Evolutionary conservation across 2,888 invertebrate species (phyloP), one percentile per base, ranked within the genome.

Genomic region (Drosophila anomelani): DNA sequence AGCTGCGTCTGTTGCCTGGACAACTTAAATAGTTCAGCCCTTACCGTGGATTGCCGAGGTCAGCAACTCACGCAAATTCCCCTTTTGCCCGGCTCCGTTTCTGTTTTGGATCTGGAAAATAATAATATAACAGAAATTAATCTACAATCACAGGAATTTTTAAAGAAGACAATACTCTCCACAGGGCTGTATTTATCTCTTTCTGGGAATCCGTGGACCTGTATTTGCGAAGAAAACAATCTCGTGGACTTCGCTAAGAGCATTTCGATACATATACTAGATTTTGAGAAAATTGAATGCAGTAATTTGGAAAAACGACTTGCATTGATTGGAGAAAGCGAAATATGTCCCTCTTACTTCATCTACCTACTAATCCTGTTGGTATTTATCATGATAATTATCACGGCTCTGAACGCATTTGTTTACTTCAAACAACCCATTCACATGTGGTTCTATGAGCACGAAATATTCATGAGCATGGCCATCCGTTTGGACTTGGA

Each of bases 371-470:
- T 61, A 13, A 8, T 57, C 1, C 17, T 69, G 0, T n/a, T 23
- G 9, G 7, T 58, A 1, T 20, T 54, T 0, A 20, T 34, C n/a
- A 8, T 62, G 2, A 5, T 17, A 9, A 1, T 56, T 15, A 17
- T 38, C 9, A 6, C 51, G 9, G 10, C 23, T 0, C 10, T 46
- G 9, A 62, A 62, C 32, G 29, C 51, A 4, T 32, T 58, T 23
- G 12, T 66, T 1, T 66, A 49, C 32, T 59, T 51, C 4, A 49
- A 34, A 23, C 54, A 58, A 13, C 54, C 58, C 2, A 49, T 76
- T n/a, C 15, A 44, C 5, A 59, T 76, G 20, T 76, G 72, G 61
- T 58, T 76, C 26, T 76, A 72, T 20, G 56, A 76, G 29, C 58
- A 58, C 2, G 67, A 67, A 34, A 13, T 72, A 12, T 76, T 55